Evolutionary conservation across 2,113 vertebrate genomes (phyloP), one percentile per base, ranked within the genome.

Genomic region (Phyllostomus discolor): DNA sequence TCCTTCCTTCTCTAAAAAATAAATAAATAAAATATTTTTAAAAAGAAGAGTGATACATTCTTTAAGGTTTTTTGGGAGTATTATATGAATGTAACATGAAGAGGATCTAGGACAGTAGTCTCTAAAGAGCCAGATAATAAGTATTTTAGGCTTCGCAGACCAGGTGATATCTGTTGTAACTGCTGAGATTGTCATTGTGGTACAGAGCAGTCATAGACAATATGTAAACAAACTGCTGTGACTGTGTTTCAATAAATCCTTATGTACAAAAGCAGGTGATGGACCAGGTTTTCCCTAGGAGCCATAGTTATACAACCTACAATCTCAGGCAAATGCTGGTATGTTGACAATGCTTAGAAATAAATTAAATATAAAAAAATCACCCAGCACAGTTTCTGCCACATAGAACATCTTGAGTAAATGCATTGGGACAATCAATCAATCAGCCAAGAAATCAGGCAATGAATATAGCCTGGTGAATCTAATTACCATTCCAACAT

Each of bases 281-380:
- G 12, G 0, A 8, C 35, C 9, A 50, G 4, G 33, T 87, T 82
- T 89, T 9, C 19, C 31, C 41, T 81, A 2, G 54, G 28, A 43
- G 16, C 7, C 19, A 43, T 57, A n/a, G 28, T 64, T 92, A 38
- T 33, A 6, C 52, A 95, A 76, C 4, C 7, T 41, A 90, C 57
- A 10, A 38, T 52, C 72, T 92, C 52, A 67, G 35, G 24, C 8
- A 66, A 50, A 48, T 17, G 7, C 57, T 79, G 31, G 9, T 73
- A 2, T 83, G 7, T 66, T 94, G 62, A 26, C 4, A 94, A 31
- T 82, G 22, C 3, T 79, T 15, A 70, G 62, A 94, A 80, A 48
- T 67, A 95, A 95, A 88, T 33, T 75, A 86, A 82, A 50, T 90
- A 85, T 48, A 76, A 73, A 78, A n/a, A 94, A 86, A n/a, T 75